A percentile compares a stretch with the other conserved stretches of the same genome.
Conservation (phyloP, 2,888 invertebrate genomes). For the Cyrtodaria siliqua region DNA sequence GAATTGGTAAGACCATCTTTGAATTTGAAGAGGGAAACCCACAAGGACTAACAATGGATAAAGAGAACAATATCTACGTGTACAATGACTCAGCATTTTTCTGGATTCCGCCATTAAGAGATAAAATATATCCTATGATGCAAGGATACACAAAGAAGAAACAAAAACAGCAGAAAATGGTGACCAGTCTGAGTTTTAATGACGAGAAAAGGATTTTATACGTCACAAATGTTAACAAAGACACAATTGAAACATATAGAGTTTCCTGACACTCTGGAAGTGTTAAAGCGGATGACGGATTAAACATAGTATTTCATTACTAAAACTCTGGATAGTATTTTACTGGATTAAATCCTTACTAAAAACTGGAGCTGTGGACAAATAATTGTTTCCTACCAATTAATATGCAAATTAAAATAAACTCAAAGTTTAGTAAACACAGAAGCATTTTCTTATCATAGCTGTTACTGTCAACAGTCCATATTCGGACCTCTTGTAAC, state of each 20-base stretch:
- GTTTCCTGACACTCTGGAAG: neutral
- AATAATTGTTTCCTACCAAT: too few relatives aligned
- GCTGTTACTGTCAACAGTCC: too few relatives aligned
- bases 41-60: conserved; percentile 45
- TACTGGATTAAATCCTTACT: too few relatives aligned
- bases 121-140: conserved; percentile 48
- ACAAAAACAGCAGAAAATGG: conserved; percentile 16
- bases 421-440: too few relatives aligned
- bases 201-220: conserved; percentile 25
- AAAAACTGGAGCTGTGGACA: too few relatives aligned
- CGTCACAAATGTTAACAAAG: conserved; percentile 29
- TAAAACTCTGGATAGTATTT: too few relatives aligned
- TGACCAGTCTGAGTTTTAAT: conserved; percentile 36
- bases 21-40: conserved; percentile 55
- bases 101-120: conserved; percentile 50
- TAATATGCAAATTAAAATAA: too few relatives aligned
- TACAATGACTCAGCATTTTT: conserved; percentile 51
- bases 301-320: too few relatives aligned
- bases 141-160: conserved; percentile 35
- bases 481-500: too few relatives aligned
- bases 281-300: too few relatives aligned
- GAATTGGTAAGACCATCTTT: conserved; percentile 49
- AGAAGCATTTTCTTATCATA: too few relatives aligned
- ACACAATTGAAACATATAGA: conserved; percentile 41
- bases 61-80: conserved; percentile 51